Base-by-base conservation (phyloP, 1,140 invertebrate species). In the Dermatophagoides farinae region DNA sequence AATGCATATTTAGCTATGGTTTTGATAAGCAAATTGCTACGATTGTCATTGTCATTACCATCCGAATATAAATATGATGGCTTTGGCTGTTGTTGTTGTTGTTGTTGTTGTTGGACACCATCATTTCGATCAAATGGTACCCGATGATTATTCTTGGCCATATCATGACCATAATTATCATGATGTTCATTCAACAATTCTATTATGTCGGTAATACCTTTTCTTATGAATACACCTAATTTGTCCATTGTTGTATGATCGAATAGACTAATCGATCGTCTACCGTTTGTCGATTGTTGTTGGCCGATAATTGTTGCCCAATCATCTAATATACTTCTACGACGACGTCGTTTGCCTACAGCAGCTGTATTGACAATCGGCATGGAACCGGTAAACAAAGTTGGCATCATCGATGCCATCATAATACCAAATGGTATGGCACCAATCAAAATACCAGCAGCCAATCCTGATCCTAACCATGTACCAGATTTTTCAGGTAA, bases 371-470 rank as follows among this genome's bases (percentile, higher is more conserved):
- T 55, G 2, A 55, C 53, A 44, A 55, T 55, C n/a, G 53, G 53
- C 53, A 55, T 39, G 5, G 53, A 6, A 14, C 14, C 25, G 5
- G 53, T 55, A 12, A 55, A 25, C 14, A 55, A 44, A 12, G 53
- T 41, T 38, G 53, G 53, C 53, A 55, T 55, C 53, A 55, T 55
- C 31, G 53, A 55, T 18, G 53, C 53, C 53, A 55, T 55, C 53
- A 55, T 55, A 41, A 55, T 55, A 6, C 53, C 53, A 23, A 55
- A 55, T 50, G 53, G 53, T 20, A 55, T 55, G 23, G 53, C 53
- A 23, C 53, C 53, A 20, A 55, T 55, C 20, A 55, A 25, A 14
- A 55, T 55, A 25, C 53, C 53, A 11, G 53, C 53, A 55, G 53
- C 53, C 31, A 55, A 25, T n/a, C 53, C 53, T 18, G 38, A 39